These are phyloP conservation scores for Pampusana beccarii DNA, from an alignment of 2,113 vertebrate species.

Conservation along the genomic window DNA sequence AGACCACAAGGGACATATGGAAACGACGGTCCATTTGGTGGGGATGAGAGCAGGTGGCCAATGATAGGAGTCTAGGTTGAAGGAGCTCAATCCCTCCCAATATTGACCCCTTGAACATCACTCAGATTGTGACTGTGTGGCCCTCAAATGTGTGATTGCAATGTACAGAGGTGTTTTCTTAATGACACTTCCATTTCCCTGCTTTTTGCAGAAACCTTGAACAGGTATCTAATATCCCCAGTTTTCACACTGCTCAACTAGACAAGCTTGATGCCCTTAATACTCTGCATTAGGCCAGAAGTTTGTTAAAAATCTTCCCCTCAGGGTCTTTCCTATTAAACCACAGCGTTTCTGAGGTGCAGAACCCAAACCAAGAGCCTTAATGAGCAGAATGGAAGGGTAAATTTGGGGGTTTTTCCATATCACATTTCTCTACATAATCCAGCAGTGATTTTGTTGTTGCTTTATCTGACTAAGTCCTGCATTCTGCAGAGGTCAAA, in stretches of 20 bases:
- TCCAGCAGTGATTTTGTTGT: not conserved
- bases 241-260: not conserved
- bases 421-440: not conserved
- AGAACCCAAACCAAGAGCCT: not conserved
- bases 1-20: not conserved
- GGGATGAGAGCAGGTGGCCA: not conserved
- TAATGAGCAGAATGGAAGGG: not conserved
- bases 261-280: not conserved
- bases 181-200: not conserved
- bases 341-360: not conserved
- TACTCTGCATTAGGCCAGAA: not conserved
- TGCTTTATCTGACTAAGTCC: not conserved
- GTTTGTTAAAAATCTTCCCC: not conserved
- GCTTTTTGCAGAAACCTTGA: not conserved
- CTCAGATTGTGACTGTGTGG: not conserved
- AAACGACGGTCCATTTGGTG: fast-evolving
- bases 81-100: not conserved
- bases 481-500: not conserved
- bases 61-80: fast-evolving
- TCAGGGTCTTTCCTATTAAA: not conserved
- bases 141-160: not conserved
- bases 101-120: not conserved
- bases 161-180: not conserved
- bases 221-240: not conserved
- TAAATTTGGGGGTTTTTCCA: not conserved